Conservation (phyloP, 2,113 vertebrate species). For the Cephalopholis sonnerati region DNA sequence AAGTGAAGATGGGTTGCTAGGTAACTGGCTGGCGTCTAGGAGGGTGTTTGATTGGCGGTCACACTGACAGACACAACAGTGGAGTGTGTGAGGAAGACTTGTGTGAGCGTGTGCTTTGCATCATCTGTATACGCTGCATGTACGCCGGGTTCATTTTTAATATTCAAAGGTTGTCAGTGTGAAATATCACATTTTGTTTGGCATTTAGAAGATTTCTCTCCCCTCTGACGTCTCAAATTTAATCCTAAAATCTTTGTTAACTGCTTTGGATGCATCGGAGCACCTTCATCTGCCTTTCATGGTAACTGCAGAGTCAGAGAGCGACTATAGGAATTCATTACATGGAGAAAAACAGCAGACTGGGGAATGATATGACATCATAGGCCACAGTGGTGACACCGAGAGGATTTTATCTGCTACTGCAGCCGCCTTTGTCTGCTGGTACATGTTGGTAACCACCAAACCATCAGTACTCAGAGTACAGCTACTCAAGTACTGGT, state of each 20-base stretch:
- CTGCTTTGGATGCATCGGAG: not conserved
- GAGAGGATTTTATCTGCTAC: constrained; percentile 55
- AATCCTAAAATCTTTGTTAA: not conserved
- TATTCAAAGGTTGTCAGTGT: not conserved
- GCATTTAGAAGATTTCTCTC: not conserved
- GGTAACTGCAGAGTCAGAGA: constrained; percentile 62
- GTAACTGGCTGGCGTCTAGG: constrained; percentile 84
- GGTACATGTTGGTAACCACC: not conserved
- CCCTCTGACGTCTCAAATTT: not conserved
- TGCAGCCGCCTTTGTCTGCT: constrained; percentile 61
- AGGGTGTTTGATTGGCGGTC: constrained; percentile 75
- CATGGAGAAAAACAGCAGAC: constrained; percentile 60
- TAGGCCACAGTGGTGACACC: constrained; percentile 73
- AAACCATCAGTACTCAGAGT: not conserved
- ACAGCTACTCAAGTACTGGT: not conserved
- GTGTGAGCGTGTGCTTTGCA: constrained; percentile 5
- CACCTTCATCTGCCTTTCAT: constrained; percentile 15
- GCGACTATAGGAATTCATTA: constrained; percentile 43
- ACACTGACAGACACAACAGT: constrained; percentile 65
- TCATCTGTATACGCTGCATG: constrained; percentile 1
- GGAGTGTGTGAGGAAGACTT: not conserved
- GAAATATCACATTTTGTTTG: constrained; percentile 3
- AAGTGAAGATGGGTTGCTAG: constrained; percentile 84
- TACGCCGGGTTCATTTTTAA: constrained; percentile 1
- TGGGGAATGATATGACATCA: constrained; percentile 69